Percentiles rank a stretch among this genome's conserved stretches.
phyloP scores from a whole-genome alignment of 2,113 vertebrate species.

The Regulus satrapa region DNA sequence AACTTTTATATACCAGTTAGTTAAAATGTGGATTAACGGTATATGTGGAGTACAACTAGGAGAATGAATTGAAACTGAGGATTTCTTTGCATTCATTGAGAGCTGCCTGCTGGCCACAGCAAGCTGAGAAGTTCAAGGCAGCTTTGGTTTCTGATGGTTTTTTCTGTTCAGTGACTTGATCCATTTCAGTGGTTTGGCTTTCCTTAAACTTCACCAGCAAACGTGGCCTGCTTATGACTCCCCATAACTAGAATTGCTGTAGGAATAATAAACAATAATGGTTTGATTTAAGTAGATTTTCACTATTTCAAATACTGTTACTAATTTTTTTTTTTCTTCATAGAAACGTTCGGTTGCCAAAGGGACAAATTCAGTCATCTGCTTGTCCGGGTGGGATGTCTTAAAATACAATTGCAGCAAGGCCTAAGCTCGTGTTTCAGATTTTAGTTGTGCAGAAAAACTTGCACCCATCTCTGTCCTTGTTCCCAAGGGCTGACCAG shows the following conservation, averaged over 20 bases:
- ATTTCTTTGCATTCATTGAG: not conserved
- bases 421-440: not conserved
- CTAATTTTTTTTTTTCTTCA: not conserved
- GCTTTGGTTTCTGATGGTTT: not conserved
- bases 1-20: not conserved
- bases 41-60: not conserved
- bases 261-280: not conserved
- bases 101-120: not conserved
- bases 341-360: not conserved
- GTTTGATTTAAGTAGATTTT: not conserved
- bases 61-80: not conserved
- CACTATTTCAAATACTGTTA: not conserved
- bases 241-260: not conserved
- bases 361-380: not conserved
- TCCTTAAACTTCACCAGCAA: not conserved
- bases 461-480: not conserved
- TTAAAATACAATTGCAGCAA: not conserved
- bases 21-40: not conserved
- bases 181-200: not conserved
- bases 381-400: not conserved
- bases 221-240: not conserved
- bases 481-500: not conserved
- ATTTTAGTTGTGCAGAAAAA: not conserved
- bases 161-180: not conserved
- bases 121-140: not conserved